Base-by-base conservation (phyloP, 2,888 invertebrate species). In the Micoletzkya japonica region DNA sequence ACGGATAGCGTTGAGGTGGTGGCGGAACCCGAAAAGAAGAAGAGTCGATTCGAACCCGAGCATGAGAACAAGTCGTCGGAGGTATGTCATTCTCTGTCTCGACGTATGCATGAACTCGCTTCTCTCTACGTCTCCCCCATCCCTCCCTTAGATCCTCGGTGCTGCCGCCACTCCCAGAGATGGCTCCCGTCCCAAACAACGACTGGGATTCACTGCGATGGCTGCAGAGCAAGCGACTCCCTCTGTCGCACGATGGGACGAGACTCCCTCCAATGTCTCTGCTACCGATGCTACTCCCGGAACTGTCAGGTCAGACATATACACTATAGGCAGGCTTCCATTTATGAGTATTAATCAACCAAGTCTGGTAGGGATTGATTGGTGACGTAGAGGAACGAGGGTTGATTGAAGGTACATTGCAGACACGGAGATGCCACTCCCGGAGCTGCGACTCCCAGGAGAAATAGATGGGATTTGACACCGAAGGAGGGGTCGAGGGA, bases 401-500 rank as follows among this genome's bases (percentile, higher is more conserved):
- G n/a, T n/a, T n/a, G n/a, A n/a, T n/a, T n/a, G n/a, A n/a, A n/a
- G n/a, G n/a, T 14, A 6, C 3, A n/a, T n/a, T 57, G 3, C 57
- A 67, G 63, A 69, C 72, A 49, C 69, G 95, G 97, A 96, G 96
- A 96, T 85, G 91, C 95, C 3, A 98, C 91, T 36, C 94, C 95
- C 1, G 76, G 75, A 10, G 75, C 87, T 28, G 87, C 87, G 58
- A 86, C 86, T 72, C 87, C 91, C 26, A 88, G 97, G 17, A 90
- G 96, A 59, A 98, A 98, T 88, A 91, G 98, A 72, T 98, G 98
- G 98, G 98, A 98, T 87, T 98, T 98, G 87, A 98, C 98, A 0
- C 98, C 98, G 94, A 96, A 80, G 71, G 91, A 90, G 76, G 93
- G 74, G 24, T 69, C 74, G 34, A 74, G 78, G 86, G 96, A 96